Evolutionary conservation across 2,113 vertebrate species (phyloP).

Genomic region (Ovis canadensis): DNA sequence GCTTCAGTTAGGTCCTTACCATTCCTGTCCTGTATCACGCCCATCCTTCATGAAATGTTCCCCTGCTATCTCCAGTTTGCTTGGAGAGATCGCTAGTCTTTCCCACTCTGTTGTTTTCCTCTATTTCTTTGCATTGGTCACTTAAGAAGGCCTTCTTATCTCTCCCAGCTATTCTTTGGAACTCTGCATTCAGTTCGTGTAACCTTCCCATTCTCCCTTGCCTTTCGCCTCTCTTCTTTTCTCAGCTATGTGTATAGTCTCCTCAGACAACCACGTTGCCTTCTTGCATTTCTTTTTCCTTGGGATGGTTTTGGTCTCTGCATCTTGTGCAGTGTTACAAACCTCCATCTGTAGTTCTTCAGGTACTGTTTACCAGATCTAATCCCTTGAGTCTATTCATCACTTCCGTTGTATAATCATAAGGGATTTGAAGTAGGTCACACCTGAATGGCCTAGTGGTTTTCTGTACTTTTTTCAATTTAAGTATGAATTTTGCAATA

Average conservation of each 20-base stretch:
- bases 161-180: background rate
- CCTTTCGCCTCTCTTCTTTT: background rate
- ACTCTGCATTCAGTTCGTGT: rapidly evolving
- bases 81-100: background rate
- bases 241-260: background rate
- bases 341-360: background rate
- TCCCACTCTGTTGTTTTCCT: background rate
- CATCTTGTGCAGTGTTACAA: background rate
- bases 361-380: background rate
- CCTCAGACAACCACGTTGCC: background rate
- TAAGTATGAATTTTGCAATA: background rate
- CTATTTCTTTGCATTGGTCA: background rate
- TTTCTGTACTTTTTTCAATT: background rate
- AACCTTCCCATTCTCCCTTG: background rate
- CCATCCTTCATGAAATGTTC: background rate
- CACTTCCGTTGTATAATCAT: background rate
- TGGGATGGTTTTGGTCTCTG: background rate
- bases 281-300: background rate
- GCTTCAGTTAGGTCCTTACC: background rate
- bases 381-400: background rate
- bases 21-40: background rate
- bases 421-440: background rate
- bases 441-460: background rate
- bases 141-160: background rate
- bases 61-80: background rate